Base-by-base conservation (phyloP, 2,888 invertebrate species). In the Brachylomia viminalis region DNA sequence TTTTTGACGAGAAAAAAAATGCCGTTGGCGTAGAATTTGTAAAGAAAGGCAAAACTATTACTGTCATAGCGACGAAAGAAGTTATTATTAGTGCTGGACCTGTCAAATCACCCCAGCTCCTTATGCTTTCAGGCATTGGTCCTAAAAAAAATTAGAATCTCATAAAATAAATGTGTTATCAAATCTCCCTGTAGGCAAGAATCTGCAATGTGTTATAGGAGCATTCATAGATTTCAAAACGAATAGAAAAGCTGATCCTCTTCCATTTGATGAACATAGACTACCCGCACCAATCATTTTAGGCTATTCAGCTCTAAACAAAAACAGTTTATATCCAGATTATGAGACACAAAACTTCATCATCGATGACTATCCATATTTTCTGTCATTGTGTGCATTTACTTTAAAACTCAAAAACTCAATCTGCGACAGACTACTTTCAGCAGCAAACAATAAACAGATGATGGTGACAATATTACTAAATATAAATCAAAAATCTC, bases 111-210 rank as follows among this genome's bases (percentile, higher is more conserved):
- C 91, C 93, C 1, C 87, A 90, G 49, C 68, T 93, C 33, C 81
- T 93, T 11, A 93, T 93, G 92, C 62, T 91, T 23, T 93, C 93
- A n/a, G 93, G 93, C 11, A 87, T 93, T 27, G 93, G 93, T 0
- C 92, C 92, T 11, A 90, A 84, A 77, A n/a, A 77, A n/a, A 93
- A 77, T 84, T 94, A 17, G 67, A 90, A 66, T 79, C 88, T 52
- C 80, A 92, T 45, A 80, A 84, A 1, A 91, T 94, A 58, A 67
- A 88, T 30, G 85, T 91, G 0, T 54, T 90, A 62, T 84, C 88
- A 13, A 88, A 93, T 84, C 86, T 93, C 30, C 92, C 91, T 4
- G 93, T 93, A 7, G 94, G 93, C 8, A 84, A 91, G 79, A 93
- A 93, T 77, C 84, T 93, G 20, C 92, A 92, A 79, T 93, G 93